These are phyloP conservation scores for Propsilocerus akamusi DNA, from an alignment of 1,140 invertebrate genomes.

Conservation along the genomic window DNA sequence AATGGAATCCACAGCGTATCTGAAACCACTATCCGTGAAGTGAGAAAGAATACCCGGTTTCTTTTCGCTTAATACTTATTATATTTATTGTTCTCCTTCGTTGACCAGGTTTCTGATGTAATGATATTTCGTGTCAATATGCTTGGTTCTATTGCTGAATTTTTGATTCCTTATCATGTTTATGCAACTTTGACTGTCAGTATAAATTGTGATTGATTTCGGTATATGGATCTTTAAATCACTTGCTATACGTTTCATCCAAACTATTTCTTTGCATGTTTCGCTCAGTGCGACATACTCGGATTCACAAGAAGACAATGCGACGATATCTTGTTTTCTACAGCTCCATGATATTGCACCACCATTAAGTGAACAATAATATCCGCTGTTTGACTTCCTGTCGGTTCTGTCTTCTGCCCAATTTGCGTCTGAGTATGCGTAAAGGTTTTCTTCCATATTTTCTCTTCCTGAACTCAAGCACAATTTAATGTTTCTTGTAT, in stretches of 20 bases:
- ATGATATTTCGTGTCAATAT: no score
- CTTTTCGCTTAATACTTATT: no score
- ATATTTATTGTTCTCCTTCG: no score
- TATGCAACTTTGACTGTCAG: conserved; percentile 12
- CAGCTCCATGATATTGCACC: conserved; percentile 9
- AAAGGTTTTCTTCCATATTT: conserved; percentile 1
- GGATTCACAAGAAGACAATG: conserved; percentile 12
- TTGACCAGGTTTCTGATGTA: no score
- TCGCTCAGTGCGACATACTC: conserved; percentile 10
- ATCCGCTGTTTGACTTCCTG: conserved; percentile 11
- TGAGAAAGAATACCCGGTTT: no score
- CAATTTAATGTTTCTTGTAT: conserved; percentile 11
- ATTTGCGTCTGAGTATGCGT: conserved; percentile 11
- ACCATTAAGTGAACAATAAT: conserved; percentile 9
- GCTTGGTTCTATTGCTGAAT: conserved; percentile 9
- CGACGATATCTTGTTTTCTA: conserved; percentile 9
- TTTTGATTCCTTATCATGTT: conserved; percentile 10
- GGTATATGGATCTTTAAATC: conserved; percentile 7
- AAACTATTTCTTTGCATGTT: conserved; percentile 9
- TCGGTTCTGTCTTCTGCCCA: conserved; percentile 10
- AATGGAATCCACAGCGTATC: no score
- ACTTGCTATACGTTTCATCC: conserved; percentile 8
- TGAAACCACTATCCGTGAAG: no score
- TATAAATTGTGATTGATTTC: conserved; percentile 8
- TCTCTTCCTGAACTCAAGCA: conserved; percentile 1